A percentile compares a stretch with the other conserved stretches of the same genome.
Evolutionary conservation across 2,113 vertebrate species (phyloP).

Genomic region (Pterocles orientalis): DNA sequence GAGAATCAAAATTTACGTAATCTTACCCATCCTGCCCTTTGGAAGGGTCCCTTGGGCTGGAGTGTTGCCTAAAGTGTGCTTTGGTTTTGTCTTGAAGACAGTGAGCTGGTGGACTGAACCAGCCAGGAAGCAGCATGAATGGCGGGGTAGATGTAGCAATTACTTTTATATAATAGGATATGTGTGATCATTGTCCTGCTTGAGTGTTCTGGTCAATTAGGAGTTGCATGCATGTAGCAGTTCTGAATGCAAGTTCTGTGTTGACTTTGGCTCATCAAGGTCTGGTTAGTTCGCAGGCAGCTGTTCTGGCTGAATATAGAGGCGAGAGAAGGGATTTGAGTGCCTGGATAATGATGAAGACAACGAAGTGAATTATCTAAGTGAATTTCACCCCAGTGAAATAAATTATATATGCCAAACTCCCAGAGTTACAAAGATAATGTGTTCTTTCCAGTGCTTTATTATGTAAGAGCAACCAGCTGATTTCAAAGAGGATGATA

Average conservation of each 20-base stretch:
- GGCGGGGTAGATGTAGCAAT: background rate
- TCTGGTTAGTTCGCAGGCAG: background rate
- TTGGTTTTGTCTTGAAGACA: background rate
- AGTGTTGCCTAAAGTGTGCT: fast-evolving
- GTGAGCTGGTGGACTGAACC: fast-evolving
- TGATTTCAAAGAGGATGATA: background rate
- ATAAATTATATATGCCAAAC: background rate
- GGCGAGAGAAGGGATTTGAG: background rate
- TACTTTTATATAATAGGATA: background rate
- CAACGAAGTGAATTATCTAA: background rate
- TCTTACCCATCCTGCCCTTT: background rate
- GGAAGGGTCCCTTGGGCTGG: background rate
- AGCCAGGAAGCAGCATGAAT: fast-evolving
- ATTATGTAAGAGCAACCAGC: background rate
- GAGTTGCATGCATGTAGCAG: background rate
- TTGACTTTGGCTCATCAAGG: background rate
- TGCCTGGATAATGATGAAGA: background rate
- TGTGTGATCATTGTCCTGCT: background rate
- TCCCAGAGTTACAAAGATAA: background rate
- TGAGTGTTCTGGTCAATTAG: background rate
- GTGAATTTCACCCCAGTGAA: background rate
- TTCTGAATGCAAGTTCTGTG: background rate
- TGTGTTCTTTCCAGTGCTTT: background rate
- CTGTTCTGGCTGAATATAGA: background rate
- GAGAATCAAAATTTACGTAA: background rate